phyloP scores from a whole-genome alignment of 2,797 vertebrate genomes.

The Sebastes hubbsi region DNA sequence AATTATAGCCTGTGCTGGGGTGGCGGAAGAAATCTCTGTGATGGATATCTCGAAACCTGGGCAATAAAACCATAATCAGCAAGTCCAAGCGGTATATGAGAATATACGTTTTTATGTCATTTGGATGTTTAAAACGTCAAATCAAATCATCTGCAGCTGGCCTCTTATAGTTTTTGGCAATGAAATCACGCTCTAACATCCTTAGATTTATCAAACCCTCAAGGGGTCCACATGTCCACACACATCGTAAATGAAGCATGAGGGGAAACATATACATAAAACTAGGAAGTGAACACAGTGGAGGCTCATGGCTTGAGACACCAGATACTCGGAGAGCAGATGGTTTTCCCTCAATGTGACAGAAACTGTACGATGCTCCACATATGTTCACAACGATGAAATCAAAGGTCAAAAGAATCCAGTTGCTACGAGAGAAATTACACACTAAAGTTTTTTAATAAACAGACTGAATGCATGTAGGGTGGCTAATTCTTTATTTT shows the following conservation, averaged over 20 bases:
- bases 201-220: conserved; percentile 33
- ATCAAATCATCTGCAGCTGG: conserved; percentile 13
- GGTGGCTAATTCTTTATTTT: not conserved
- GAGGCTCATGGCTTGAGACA: conserved; percentile 19
- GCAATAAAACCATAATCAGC: not conserved
- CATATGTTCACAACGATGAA: conserved; percentile 28
- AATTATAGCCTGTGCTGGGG: not conserved
- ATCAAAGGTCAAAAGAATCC: conserved; percentile 26
- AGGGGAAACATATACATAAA: conserved; percentile 30
- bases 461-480: not conserved
- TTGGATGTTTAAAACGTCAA: not conserved
- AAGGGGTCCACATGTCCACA: conserved; percentile 50
- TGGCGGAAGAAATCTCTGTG: not conserved
- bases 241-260: conserved; percentile 44
- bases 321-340: conserved; percentile 14
- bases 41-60: not conserved
- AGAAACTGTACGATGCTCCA: conserved; percentile 9
- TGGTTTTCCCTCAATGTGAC: conserved; percentile 34
- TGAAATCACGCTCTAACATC: conserved; percentile 33
- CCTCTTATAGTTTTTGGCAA: conserved; percentile 36
- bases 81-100: too few species aligned
- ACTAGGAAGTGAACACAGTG: conserved; percentile 9
- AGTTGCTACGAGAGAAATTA: not conserved
- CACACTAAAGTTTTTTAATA: not conserved
- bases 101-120: not conserved